Evolutionary conservation across 1,140 invertebrate genomes (phyloP), one percentile per base, ranked within the genome.

Genomic region (Neodiprion pinetum): DNA sequence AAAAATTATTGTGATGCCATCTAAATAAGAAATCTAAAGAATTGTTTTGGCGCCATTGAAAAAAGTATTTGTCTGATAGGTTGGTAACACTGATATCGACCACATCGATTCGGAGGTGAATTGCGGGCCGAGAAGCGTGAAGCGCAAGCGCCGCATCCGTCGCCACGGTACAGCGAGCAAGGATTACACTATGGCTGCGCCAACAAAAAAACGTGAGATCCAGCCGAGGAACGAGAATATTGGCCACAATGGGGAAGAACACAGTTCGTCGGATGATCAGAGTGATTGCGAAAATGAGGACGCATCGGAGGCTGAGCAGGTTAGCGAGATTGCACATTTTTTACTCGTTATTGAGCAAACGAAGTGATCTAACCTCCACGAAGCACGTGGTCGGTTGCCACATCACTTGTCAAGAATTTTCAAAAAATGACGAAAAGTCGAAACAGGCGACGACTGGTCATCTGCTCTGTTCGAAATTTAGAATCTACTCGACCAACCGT

Each of bases 151-250:
- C 53, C 11, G 11, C 53, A 61, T 17, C 9, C 53, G 53, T n/a
- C 50, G n/a, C 17, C 50, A 61, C 53, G 53, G n/a, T 61, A 5
- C 11, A 9, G 53, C 11, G 53, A 61, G 11, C 53, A 61, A 61
- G 9, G 9, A 61, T 0, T 61, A 9, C 11, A 80, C 10, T 78
- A 86, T 86, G 85, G 79, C 84, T 67, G 81, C 80, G 67, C 84
- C 84, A 49, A 75, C 78, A 1, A 86, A 86, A 50, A 86, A 80
- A 74, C 84, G 85, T 76, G 84, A 84, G 7, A 49, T 86, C n/a
- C 70, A 79, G 70, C n/a, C 75, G 71, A 75, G 76, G 68, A 67
- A 73, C 11, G 74, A 77, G 1, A 67, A 80, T 48, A 75, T 73
- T 9, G 67, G 71, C 9, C 73, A 68, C 50, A 77, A 84, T n/a